Evolutionary conservation across 2,113 vertebrate species (phyloP).

Genomic region (Hippocampus guttulatus): DNA sequence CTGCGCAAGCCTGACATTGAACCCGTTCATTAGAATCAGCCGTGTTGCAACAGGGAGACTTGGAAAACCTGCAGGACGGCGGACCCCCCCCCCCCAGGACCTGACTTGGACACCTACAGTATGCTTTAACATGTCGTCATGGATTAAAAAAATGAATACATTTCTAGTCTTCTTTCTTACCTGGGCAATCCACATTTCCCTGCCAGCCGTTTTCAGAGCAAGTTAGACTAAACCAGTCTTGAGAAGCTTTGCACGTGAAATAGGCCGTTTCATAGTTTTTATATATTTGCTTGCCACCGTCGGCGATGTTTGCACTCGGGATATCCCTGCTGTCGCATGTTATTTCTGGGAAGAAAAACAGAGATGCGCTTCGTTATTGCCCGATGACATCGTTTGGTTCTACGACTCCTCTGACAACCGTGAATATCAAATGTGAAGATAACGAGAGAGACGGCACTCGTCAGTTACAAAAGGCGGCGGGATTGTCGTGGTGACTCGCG

Average conservation of each 20-base stretch:
- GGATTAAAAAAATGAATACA: too few species aligned
- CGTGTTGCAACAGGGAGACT: too few species aligned
- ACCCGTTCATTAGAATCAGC: too few species aligned
- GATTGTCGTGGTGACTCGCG: background rate
- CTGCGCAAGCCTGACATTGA: too few species aligned
- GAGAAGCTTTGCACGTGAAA: constrained; percentile 5
- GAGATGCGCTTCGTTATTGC: background rate
- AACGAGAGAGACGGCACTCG: background rate
- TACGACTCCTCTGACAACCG: background rate
- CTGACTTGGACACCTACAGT: too few species aligned
- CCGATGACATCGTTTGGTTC: background rate
- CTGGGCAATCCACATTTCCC: fast-evolving
- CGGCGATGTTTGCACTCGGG: background rate
- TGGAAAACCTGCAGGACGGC: too few species aligned
- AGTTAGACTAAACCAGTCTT: background rate
- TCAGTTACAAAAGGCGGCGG: background rate
- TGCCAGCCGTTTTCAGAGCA: background rate
- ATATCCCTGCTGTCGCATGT: background rate
- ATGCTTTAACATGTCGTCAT: too few species aligned
- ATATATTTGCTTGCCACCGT: fast-evolving
- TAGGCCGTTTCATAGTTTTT: fast-evolving
- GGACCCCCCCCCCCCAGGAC: too few species aligned
- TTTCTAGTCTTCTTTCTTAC: background rate
- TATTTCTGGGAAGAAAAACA: constrained; percentile 7
- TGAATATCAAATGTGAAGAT: background rate